Percentiles rank a stretch among this genome's conserved stretches.
Evolutionary conservation across 2,113 vertebrate species (phyloP).

Genomic region (pig (Sus scrofa)): DNA sequence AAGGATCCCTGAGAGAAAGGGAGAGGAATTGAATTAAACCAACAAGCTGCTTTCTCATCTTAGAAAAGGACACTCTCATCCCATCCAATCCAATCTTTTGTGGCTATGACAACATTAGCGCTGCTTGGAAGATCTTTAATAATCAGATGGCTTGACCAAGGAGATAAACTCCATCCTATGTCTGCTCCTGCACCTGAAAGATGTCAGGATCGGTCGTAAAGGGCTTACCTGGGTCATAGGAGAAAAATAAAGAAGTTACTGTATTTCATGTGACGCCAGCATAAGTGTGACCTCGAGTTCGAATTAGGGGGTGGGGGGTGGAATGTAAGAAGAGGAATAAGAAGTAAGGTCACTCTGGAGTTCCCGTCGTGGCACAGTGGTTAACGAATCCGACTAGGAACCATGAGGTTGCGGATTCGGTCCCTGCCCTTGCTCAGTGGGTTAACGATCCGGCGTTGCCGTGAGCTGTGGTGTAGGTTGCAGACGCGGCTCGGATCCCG

Average conservation of each 20-base stretch:
- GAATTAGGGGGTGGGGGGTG: not conserved
- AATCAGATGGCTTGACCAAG: not conserved
- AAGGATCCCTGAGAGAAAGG: not conserved
- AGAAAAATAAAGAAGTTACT: not conserved
- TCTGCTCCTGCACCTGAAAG: not conserved
- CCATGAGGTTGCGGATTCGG: too few species aligned
- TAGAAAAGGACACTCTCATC: not conserved
- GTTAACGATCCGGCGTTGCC: too few species aligned
- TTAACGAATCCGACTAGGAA: too few species aligned
- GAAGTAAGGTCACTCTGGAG: not conserved
- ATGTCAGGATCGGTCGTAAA: not conserved
- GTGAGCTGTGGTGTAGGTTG: too few species aligned
- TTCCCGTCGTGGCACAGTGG: too few species aligned
- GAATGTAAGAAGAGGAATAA: not conserved
- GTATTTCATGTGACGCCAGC: not conserved
- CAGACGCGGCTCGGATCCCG: too few species aligned
- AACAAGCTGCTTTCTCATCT: not conserved
- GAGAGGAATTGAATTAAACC: constrained; percentile 25
- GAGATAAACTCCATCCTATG: not conserved
- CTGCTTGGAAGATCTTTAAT: constrained; percentile 24
- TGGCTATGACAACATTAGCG: not conserved
- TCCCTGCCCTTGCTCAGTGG: too few species aligned
- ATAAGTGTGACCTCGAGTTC: not conserved
- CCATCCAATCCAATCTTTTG: not conserved
- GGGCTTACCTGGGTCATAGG: not conserved